Percentiles rank a stretch among this genome's conserved stretches.
These are phyloP conservation scores for Amphiura filiformis DNA, from an alignment of 35 echinoderm and acorn worm species.

Conservation along the genomic window DNA sequence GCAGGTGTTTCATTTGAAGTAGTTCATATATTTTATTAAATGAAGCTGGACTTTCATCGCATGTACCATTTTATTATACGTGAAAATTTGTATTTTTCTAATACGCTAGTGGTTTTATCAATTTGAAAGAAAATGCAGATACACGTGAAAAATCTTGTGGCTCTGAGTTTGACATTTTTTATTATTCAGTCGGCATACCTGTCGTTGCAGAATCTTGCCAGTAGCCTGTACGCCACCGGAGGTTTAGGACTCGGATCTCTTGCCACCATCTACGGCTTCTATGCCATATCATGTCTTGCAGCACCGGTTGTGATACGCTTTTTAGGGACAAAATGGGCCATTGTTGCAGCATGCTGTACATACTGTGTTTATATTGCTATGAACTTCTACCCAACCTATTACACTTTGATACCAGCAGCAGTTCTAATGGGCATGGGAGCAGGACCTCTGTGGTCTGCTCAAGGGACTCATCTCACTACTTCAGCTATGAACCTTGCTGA, in stretches of 20 bases:
- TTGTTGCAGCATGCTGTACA: background rate
- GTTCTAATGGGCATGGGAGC: constrained; percentile 23
- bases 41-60: no score
- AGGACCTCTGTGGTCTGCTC: constrained; percentile 25
- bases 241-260: constrained; percentile 29
- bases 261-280: background rate
- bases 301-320: constrained; percentile 23
- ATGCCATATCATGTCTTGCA: constrained; percentile 29
- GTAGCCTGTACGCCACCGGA: constrained; percentile 5
- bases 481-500: constrained; percentile 38
- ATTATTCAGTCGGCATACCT: background rate
- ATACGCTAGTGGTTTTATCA: no score
- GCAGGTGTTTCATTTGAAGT: no score
- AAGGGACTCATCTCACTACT: constrained; percentile 37
- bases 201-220: constrained; percentile 20
- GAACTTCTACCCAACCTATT: constrained; percentile 24
- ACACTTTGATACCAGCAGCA: constrained; percentile 30
- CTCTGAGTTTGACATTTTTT: background rate
- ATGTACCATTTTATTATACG: no score
- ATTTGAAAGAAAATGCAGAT: no score
- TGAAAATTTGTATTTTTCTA: no score
- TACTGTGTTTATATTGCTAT: constrained; percentile 7
- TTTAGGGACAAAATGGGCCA: constrained; percentile 25
- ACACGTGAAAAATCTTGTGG: constrained; percentile 5
- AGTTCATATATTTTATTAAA: no score